Evolutionary conservation across 2,797 vertebrate species (phyloP).

Genomic region (Parauchenoglanis punctatus): DNA sequence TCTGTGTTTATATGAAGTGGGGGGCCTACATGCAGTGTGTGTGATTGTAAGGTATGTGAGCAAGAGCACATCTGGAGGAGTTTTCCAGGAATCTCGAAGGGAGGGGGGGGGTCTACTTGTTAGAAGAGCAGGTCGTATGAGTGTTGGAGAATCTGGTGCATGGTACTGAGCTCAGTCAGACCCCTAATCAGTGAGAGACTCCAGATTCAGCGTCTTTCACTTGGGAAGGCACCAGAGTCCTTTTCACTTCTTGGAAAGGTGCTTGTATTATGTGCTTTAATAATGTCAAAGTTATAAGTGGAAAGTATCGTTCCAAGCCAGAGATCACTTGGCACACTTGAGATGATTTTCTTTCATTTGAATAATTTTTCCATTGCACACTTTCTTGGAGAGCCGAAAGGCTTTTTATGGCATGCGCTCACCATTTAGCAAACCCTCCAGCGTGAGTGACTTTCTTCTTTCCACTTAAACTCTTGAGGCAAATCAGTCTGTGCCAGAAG

Average conservation of each 20-base stretch:
- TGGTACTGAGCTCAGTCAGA: conserved; percentile 57
- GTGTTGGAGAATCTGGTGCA: conserved; percentile 68
- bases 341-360: conserved; percentile 19
- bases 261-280: conserved; percentile 13
- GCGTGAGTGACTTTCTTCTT: neutral
- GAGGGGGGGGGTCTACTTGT: conserved; percentile 41
- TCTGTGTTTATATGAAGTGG: conserved; percentile 52
- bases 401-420: conserved; percentile 19
- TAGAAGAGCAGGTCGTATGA: conserved; percentile 51
- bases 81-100: conserved; percentile 47
- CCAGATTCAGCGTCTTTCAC: neutral
- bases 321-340: conserved; percentile 32
- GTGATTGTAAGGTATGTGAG: conserved; percentile 53
- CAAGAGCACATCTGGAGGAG: conserved; percentile 56
- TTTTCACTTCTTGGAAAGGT: conserved; percentile 11
- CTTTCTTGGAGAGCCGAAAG: conserved; percentile 26
- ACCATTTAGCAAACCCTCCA: neutral
- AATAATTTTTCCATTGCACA: conserved; percentile 40
- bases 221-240: neutral
- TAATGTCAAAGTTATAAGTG: conserved; percentile 23
- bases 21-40: conserved; percentile 5
- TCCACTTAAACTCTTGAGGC: neutral
- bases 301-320: conserved; percentile 50
- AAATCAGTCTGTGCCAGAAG: conserved; percentile 8
- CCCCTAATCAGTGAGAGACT: conserved; percentile 54